Base-by-base conservation (phyloP, 1,140 invertebrate species). In the Caenorhabditis remanei region DNA sequence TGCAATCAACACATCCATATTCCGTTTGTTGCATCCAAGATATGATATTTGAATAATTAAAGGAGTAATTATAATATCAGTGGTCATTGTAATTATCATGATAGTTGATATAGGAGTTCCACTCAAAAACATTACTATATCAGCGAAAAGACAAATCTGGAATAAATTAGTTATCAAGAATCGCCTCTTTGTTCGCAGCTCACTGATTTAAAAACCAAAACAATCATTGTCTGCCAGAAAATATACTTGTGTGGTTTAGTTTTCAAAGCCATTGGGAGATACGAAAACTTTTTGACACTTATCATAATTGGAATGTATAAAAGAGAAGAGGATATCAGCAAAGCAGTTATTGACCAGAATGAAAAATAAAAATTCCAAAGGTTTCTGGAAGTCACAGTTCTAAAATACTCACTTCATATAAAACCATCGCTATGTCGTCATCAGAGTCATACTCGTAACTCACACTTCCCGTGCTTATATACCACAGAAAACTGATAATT, bases 181-280 rank as follows among this genome's bases (percentile, higher is more conserved):
- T 21, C 24, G 8, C 19, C 9, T 2, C 7, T 40, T n/a, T 32
- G 8, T 11, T 8, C 9, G 24, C 11, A 71, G 19, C 65, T 46
- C 19, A 71, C 65, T 16, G 65, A 71, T 71, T 71, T 71, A 0
- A 71, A 43, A 43, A 46, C 19, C 8, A 71, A 4, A 24, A 71
- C 65, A 43, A 16, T 71, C 65, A 71, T 71, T 43, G 65, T 71
- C 16, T 71, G 65, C 65, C 40, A 71, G 13, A 71, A 71, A 43
- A 71, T 71, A 71, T 71, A 71, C 4, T 32, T 71, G 19, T 71
- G 40, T 19, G 65, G 65, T 43, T 46, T 71, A 8, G 40, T 19
- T 71, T 71, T 71, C 16, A 71, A n/a, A 16, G 65, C 40, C 40
- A 43, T 43, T 46, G 65, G 65, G 4, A 71, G 65, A 71, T 71